Percentiles rank a stretch among this genome's conserved stretches.
Evolutionary conservation across 2,888 invertebrate species (phyloP).

Genomic region (Phasia obesa): DNA sequence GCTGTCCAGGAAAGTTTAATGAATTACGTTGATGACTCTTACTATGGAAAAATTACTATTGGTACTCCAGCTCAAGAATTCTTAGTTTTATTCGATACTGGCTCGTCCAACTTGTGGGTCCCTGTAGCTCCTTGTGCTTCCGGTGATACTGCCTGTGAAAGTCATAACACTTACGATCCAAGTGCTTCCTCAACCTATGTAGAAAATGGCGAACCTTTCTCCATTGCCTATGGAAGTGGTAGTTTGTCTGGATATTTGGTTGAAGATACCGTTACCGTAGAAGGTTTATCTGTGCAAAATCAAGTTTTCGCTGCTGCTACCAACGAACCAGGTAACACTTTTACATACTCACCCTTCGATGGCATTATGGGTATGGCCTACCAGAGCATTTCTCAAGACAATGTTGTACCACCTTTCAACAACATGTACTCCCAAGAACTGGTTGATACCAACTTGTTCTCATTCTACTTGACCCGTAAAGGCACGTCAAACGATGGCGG

Average conservation of each 20-base stretch:
- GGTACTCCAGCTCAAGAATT: conserved; percentile 96
- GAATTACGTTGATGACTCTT: conserved; percentile 96
- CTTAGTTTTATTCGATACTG: conserved; percentile 95
- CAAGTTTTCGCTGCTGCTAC: conserved; percentile 98
- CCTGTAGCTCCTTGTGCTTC: conserved; percentile 96
- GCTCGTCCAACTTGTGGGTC: conserved; percentile 98
- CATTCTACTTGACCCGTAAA: conserved; percentile 93
- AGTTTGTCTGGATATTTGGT: conserved; percentile 97
- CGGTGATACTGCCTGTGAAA: conserved; percentile 95
- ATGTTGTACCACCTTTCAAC: conserved; percentile 94
- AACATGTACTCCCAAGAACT: conserved; percentile 92
- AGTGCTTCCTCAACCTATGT: conserved; percentile 90
- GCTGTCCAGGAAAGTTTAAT: conserved; percentile 51
- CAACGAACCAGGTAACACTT: conserved; percentile 94
- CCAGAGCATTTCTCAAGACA: conserved; percentile 92
- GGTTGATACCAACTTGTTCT: conserved; percentile 90
- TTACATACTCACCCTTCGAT: conserved; percentile 98
- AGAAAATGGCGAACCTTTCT: conserved; percentile 93
- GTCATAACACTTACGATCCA: conserved; percentile 97
- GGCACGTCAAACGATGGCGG: conserved; percentile 88
- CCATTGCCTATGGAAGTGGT: conserved; percentile 97
- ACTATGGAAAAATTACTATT: conserved; percentile 95
- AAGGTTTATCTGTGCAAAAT: conserved; percentile 86
- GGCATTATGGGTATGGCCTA: conserved; percentile 98
- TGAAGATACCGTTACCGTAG: conserved; percentile 89